Evolutionary conservation across 2,113 vertebrate species (phyloP).

Genomic region (Steatornis caripensis): DNA sequence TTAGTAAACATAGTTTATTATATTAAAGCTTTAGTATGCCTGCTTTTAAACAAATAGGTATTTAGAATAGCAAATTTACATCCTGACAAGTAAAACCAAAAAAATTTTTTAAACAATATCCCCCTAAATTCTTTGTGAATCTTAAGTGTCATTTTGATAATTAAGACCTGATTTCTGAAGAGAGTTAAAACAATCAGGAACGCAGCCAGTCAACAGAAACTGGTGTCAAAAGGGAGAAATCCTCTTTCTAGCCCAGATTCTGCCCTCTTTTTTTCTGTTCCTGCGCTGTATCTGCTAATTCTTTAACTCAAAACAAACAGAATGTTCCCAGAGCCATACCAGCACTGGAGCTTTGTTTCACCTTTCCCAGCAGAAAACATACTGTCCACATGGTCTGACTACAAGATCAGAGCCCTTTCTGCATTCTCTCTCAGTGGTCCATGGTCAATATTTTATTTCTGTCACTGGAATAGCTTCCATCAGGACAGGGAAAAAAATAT

Average conservation of each 20-base stretch:
- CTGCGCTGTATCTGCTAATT: neutral
- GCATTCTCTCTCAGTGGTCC: neutral
- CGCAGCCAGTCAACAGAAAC: neutral
- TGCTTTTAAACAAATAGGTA: neutral
- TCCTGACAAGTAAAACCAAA: neutral
- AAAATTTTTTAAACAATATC: rapidly evolving
- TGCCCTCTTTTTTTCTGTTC: neutral
- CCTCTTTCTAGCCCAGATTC: neutral
- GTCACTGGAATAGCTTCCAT: neutral
- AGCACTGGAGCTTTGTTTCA: neutral
- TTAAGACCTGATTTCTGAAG: neutral
- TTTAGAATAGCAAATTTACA: neutral
- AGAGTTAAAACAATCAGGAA: neutral
- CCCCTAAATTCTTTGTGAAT: neutral
- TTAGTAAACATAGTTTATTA: neutral
- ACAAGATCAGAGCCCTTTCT: neutral
- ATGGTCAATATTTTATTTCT: neutral
- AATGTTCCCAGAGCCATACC: neutral
- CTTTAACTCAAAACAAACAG: neutral
- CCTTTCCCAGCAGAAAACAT: neutral
- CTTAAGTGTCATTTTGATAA: neutral
- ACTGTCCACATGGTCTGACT: neutral
- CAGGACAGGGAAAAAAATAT: neutral
- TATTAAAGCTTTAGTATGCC: neutral
- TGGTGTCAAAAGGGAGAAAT: neutral